Conservation (phyloP, 2,888 invertebrate genomes). For the Amphimallon solstitiale region DNA sequence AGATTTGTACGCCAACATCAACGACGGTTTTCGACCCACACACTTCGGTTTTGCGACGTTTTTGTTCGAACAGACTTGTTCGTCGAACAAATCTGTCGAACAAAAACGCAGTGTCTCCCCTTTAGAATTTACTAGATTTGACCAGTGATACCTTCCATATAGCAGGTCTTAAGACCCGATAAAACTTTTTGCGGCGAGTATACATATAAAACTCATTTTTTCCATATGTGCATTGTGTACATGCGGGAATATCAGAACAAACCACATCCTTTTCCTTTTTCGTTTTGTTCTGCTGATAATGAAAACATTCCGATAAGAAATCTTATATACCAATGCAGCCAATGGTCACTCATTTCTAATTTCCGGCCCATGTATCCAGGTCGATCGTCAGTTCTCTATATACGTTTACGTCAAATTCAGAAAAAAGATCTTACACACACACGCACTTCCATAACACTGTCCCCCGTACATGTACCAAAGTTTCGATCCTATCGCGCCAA, state of each 20-base stretch:
- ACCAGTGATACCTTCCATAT: no score
- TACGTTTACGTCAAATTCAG: constrained; percentile 27
- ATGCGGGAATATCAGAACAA: constrained; percentile 27
- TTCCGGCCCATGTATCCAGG: constrained; percentile 36
- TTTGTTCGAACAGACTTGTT: no score
- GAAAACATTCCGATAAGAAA: constrained; percentile 43
- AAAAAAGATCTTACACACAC: background rate
- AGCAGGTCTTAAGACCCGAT: no score
- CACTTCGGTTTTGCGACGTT: no score
- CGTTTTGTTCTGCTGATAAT: constrained; percentile 40
- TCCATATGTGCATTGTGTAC: constrained; percentile 8
- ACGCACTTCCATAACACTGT: background rate
- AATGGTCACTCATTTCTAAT: constrained; percentile 45
- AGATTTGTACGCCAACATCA: no score
- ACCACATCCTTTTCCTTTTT: constrained; percentile 49
- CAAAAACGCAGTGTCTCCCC: no score
- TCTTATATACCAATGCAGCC: constrained; percentile 41
- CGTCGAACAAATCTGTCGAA: no score
- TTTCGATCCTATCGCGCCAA: constrained; percentile 9
- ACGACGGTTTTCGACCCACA: no score
- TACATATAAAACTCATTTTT: background rate
- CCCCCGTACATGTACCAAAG: background rate
- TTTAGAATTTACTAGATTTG: background rate
- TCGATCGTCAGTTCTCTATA: constrained; percentile 13
- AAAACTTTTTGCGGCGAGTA: background rate